These are phyloP conservation scores for Hybos culiciformis DNA, from an alignment of 2,888 invertebrate species.

Conservation along the genomic window DNA sequence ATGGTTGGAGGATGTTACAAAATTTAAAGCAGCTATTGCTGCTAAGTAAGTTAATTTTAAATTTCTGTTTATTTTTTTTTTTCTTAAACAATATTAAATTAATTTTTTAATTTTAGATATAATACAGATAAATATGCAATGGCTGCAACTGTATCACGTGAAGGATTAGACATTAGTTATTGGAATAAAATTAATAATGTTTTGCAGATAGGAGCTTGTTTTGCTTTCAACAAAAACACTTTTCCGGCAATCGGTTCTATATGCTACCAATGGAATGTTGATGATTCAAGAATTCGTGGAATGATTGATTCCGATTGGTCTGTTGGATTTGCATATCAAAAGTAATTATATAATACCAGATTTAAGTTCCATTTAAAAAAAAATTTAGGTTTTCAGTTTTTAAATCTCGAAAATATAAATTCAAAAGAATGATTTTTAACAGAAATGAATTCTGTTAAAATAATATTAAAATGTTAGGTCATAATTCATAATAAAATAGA, in stretches of 20 bases:
- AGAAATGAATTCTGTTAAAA: too few relatives aligned
- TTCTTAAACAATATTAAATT: background rate
- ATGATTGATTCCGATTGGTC: slow-evolving; percentile 31
- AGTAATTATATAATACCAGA: too few relatives aligned
- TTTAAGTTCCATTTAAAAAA: too few relatives aligned
- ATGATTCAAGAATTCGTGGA: slow-evolving; percentile 26
- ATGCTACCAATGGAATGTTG: slow-evolving; percentile 31
- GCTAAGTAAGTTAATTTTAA: slow-evolving; percentile 18
- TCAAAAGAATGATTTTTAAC: too few relatives aligned
- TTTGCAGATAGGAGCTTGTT: slow-evolving; percentile 29
- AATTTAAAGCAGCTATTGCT: slow-evolving; percentile 26
- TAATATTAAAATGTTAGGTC: too few relatives aligned
- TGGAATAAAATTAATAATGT: slow-evolving; percentile 31
- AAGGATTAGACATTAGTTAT: slow-evolving; percentile 31
- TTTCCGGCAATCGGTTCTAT: slow-evolving; percentile 28
- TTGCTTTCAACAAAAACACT: slow-evolving; percentile 20
- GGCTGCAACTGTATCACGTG: slow-evolving; percentile 27
- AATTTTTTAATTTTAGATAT: slow-evolving; percentile 18
- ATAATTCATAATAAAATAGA: too few relatives aligned
- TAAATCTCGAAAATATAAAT: too few relatives aligned
- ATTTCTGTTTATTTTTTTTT: background rate
- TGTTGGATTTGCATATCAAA: slow-evolving; percentile 31
- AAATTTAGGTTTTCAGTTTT: too few relatives aligned
- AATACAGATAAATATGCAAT: slow-evolving; percentile 23
- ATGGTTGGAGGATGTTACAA: slow-evolving; percentile 23